These are phyloP conservation scores for Brachypodius melanocephalos DNA, from an alignment of 2,113 vertebrate genomes.

Conservation along the genomic window DNA sequence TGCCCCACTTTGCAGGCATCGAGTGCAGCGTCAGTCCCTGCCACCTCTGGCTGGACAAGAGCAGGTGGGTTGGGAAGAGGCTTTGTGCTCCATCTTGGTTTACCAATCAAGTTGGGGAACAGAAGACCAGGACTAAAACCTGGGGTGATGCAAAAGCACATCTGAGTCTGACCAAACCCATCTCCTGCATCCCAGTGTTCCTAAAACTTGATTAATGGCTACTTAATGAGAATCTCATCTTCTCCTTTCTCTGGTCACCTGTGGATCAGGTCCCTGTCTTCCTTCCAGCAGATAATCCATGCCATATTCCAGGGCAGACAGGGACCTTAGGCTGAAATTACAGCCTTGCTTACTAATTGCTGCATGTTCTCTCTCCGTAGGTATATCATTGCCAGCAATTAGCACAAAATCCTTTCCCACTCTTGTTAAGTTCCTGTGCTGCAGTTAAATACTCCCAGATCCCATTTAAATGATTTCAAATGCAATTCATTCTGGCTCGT, in stretches of 20 bases:
- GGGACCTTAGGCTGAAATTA: constrained; percentile 66
- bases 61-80: fast-evolving
- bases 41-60: fast-evolving
- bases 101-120: background rate
- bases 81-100: background rate
- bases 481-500: constrained; percentile 81
- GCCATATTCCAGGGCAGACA: constrained; percentile 30
- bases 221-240: background rate
- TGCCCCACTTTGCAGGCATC: background rate
- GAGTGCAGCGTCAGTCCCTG: background rate
- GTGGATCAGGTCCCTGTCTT: background rate
- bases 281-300: constrained; percentile 10
- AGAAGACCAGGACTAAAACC: background rate
- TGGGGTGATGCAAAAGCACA: fast-evolving
- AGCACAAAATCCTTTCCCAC: constrained; percentile 76
- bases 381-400: constrained; percentile 80
- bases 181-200: background rate
- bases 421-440: constrained; percentile 80
- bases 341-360: constrained; percentile 71
- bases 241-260: constrained; percentile 5
- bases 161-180: background rate
- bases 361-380: constrained; percentile 68
- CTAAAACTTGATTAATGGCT: background rate
- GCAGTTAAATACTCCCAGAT: constrained; percentile 81
- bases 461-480: constrained; percentile 82